Conservation (phyloP, 2,113 vertebrate genomes). For the Ovibos moschatus region DNA sequence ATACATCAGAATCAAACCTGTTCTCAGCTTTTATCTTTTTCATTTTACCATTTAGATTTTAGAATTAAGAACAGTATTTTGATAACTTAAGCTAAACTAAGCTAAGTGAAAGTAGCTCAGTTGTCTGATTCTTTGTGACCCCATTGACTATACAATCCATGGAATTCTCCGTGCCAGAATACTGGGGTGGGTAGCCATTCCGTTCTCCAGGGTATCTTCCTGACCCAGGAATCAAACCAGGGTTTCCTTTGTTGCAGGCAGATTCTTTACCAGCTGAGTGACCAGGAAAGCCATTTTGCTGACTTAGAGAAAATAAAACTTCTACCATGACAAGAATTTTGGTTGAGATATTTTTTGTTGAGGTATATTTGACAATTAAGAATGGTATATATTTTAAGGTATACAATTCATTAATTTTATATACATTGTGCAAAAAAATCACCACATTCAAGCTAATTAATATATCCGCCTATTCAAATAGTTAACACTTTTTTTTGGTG, state of each 20-base stretch:
- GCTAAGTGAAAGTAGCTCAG: not conserved
- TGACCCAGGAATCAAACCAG: not conserved
- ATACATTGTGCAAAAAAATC: not conserved
- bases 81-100: not conserved
- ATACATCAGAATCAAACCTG: not conserved
- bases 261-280: not conserved
- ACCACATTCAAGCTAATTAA: not conserved
- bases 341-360: not conserved
- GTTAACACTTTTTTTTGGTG: not conserved
- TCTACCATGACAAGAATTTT: not conserved
- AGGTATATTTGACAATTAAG: not conserved
- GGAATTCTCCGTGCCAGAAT: not conserved
- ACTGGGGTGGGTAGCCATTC: not conserved
- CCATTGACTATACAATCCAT: not conserved
- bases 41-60: conserved; percentile 2
- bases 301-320: not conserved
- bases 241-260: not conserved
- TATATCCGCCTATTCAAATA: not conserved
- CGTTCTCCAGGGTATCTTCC: not conserved
- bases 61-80: conserved; percentile 18
- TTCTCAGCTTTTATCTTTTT: not conserved
- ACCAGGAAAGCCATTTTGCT: not conserved
- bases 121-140: not conserved
- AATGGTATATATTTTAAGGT: not conserved
- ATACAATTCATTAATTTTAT: not conserved